phyloP scores from a whole-genome alignment of 2,797 vertebrate genomes.

The Acomys russatus region DNA sequence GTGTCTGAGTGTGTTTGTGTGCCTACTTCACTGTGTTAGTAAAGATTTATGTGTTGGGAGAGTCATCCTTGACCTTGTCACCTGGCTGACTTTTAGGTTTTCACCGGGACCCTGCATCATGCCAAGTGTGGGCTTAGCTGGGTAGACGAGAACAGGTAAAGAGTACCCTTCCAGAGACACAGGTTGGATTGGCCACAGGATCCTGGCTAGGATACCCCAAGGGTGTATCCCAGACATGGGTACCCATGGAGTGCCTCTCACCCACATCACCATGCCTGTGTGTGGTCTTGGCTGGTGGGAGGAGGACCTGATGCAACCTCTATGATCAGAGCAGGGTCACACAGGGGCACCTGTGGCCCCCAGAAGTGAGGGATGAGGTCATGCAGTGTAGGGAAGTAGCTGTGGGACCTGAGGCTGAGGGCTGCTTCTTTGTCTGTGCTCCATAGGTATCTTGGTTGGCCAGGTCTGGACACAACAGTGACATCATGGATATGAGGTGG shows the following conservation, averaged over 20 bases:
- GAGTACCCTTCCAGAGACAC: background rate
- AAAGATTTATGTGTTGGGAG: background rate
- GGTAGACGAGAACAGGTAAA: rapidly evolving
- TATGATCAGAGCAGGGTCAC: background rate
- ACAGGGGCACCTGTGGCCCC: no score
- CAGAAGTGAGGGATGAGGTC: background rate
- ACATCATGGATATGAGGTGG: background rate
- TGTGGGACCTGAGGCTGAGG: background rate
- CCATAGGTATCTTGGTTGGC: no score
- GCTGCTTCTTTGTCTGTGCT: background rate
- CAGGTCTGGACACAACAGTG: background rate
- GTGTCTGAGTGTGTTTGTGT: background rate
- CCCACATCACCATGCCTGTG: rapidly evolving
- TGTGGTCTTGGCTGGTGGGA: background rate
- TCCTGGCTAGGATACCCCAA: background rate
- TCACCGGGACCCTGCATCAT: background rate
- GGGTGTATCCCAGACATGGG: background rate
- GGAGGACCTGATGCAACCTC: no score
- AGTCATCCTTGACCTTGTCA: background rate
- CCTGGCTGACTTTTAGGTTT: background rate
- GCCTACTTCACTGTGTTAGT: background rate
- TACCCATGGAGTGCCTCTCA: no score
- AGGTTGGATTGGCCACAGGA: background rate
- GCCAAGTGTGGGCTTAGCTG: background rate
- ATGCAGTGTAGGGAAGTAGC: background rate